Evolutionary conservation across 2,113 vertebrate genomes (phyloP).

Genomic region (Trichomycterus rosablanca): DNA sequence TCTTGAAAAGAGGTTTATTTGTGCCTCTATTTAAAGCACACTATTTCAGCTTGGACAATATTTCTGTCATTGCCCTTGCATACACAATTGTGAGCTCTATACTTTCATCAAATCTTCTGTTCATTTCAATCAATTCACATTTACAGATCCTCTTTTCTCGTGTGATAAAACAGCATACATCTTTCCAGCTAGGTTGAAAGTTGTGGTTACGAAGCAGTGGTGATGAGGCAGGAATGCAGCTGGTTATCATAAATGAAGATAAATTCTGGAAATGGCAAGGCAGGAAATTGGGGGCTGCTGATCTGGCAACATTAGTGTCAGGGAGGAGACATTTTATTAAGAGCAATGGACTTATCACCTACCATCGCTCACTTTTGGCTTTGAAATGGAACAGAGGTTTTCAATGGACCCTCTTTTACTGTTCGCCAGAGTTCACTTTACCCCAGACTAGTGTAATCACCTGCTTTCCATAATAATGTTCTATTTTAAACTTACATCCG

Average conservation of each 20-base stretch:
- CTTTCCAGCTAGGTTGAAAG: not conserved
- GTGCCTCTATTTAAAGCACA: too few species aligned
- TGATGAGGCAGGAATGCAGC: not conserved
- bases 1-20: too few species aligned
- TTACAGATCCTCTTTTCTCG: too few species aligned
- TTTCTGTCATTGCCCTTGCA: too few species aligned
- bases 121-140: too few species aligned
- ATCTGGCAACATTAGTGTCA: conserved; percentile 29
- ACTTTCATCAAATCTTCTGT: too few species aligned
- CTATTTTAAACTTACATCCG: not conserved
- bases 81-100: too few species aligned
- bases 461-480: conserved; percentile 20
- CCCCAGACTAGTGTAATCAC: conserved; percentile 24
- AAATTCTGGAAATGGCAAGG: conserved; percentile 18
- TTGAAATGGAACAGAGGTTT: conserved; percentile 9
- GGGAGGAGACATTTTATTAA: conserved; percentile 29
- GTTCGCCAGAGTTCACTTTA: conserved; percentile 28
- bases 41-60: too few species aligned
- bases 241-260: too few species aligned
- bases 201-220: not conserved
- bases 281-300: conserved; percentile 22
- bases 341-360: conserved; percentile 31
- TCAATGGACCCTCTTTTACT: conserved; percentile 16
- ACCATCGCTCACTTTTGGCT: conserved; percentile 11
- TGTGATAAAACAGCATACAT: not conserved